Base-by-base conservation (phyloP, 2,888 invertebrate genomes). In the Clivina fossor region DNA sequence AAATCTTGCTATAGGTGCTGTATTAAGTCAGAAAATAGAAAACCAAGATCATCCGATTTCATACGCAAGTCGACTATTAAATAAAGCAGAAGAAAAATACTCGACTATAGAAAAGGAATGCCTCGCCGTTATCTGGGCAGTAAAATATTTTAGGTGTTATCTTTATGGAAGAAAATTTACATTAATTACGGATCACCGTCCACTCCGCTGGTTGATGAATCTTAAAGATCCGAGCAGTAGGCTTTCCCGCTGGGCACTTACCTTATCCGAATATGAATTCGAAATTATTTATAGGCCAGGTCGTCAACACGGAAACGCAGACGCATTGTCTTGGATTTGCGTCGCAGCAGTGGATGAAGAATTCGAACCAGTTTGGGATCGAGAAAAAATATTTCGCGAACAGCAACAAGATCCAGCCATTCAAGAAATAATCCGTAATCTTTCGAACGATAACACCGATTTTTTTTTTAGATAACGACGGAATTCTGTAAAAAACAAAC, bases 171-270 rank as follows among this genome's bases (percentile, higher is more conserved):
- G 56, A 20, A 53, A 55, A 24, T 65, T 66, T 24, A 56, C 26
- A 4, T 38, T 66, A 5, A 53, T 63, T 4, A 66, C 62, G 1
- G 66, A 65, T 57, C 64, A 65, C 38, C 37, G 44, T 22, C 60
- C 63, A 2, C 26, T 64, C 20, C 11, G 37, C 2, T 65, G 62
- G 61, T 32, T 64, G 2, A 11, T 58, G 20, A 18, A 28, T 5
- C 30, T 58, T 1, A 61, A 58, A 19, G 62, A 64, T 32, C 60
- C 61, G 2, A 58, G 56, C 2, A 59, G 60, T 1, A 19, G 59
- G 16, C 19, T 65, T 18, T 49, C 57, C 5, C 19, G 64, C 2
- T 65, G 63, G 63, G 44, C 51, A 1, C 35, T 56, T 4, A 33
- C 37, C 4, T 26, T 56, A 8, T 11, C 19, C 11, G 50, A 50